Evolutionary conservation across 1,140 invertebrate species (phyloP).

Genomic region (Penaeus indicus): DNA sequence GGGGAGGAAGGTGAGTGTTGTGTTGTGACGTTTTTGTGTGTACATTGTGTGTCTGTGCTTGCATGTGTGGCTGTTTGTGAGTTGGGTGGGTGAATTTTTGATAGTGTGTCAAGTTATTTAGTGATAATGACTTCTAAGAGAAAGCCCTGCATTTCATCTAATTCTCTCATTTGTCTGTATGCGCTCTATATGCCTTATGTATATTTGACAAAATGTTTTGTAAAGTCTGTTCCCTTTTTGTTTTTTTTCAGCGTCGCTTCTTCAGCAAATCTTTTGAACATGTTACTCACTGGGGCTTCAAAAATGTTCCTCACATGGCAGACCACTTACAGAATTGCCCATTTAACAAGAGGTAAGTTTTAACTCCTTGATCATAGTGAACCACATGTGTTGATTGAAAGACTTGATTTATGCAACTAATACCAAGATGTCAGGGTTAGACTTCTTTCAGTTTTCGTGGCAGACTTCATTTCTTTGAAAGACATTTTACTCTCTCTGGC

Average conservation of each 20-base stretch:
- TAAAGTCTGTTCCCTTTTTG: background rate
- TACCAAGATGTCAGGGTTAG: too few species aligned
- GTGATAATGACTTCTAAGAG: too few species aligned
- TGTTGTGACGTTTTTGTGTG: too few species aligned
- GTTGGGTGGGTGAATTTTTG: background rate
- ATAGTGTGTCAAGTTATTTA: too few species aligned
- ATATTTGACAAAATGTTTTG: background rate
- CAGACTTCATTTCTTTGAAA: too few species aligned
- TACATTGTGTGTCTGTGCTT: background rate
- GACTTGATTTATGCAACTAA: too few species aligned
- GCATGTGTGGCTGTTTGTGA: background rate
- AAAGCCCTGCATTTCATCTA: too few species aligned
- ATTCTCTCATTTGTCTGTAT: too few species aligned
- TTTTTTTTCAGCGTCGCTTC: slow-evolving; percentile 52
- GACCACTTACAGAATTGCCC: slow-evolving; percentile 46
- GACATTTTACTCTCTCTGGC: too few species aligned
- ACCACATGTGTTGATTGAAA: too few species aligned
- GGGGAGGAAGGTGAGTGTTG: slow-evolving; percentile 51
- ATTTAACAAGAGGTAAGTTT: slow-evolving; percentile 52
- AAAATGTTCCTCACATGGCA: slow-evolving; percentile 40
- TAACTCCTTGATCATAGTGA: background rate
- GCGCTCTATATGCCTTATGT: background rate
- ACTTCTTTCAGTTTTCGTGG: too few species aligned
- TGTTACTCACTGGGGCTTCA: slow-evolving; percentile 38
- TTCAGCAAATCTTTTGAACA: slow-evolving; percentile 58